Percentiles rank a stretch among this genome's conserved stretches.
These are phyloP conservation scores for Malachius bipustulatus DNA, from an alignment of 2,888 invertebrate species.

Conservation along the genomic window DNA sequence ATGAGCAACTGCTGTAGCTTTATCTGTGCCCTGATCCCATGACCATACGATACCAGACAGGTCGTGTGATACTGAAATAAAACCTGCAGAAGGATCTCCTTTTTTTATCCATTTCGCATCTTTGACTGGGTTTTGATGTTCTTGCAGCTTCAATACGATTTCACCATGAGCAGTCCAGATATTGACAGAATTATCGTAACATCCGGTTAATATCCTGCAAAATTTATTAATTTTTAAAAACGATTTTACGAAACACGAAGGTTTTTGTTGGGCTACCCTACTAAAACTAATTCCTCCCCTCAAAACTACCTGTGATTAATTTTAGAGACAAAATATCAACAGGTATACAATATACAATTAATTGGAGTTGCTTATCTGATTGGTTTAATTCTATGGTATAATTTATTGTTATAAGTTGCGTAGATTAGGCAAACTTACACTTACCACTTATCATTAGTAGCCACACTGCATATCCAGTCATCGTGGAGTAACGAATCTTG, in stretches of 20 bases:
- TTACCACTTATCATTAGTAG: slow-evolving; percentile 61
- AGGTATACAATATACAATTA: too few relatives aligned
- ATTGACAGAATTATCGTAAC: slow-evolving; percentile 86
- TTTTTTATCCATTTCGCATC: slow-evolving; percentile 76
- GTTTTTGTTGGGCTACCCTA: too few relatives aligned
- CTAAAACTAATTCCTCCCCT: too few relatives aligned
- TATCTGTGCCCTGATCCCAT: slow-evolving; percentile 63
- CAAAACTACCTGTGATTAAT: too few relatives aligned
- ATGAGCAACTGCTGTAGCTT: slow-evolving; percentile 65
- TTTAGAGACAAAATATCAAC: too few relatives aligned
- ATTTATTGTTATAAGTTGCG: too few relatives aligned
- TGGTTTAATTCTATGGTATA: too few relatives aligned
- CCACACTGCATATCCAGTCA: slow-evolving; percentile 78
- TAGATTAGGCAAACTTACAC: too few relatives aligned
- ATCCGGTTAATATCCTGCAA: slow-evolving; percentile 77
- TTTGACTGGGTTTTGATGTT: slow-evolving; percentile 79
- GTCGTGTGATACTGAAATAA: slow-evolving; percentile 77
- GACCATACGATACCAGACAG: slow-evolving; percentile 85
- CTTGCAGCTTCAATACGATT: slow-evolving; percentile 70
- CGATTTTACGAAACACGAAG: too few relatives aligned
- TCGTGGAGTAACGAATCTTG: slow-evolving; percentile 87
- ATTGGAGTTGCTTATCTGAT: too few relatives aligned
- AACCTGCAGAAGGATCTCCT: slow-evolving; percentile 40
- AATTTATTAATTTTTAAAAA: too few relatives aligned
- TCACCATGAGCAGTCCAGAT: slow-evolving; percentile 82